Evolutionary conservation across 2,888 invertebrate genomes (phyloP), one percentile per base, ranked within the genome.

Genomic region (Invenusta paracnida): DNA sequence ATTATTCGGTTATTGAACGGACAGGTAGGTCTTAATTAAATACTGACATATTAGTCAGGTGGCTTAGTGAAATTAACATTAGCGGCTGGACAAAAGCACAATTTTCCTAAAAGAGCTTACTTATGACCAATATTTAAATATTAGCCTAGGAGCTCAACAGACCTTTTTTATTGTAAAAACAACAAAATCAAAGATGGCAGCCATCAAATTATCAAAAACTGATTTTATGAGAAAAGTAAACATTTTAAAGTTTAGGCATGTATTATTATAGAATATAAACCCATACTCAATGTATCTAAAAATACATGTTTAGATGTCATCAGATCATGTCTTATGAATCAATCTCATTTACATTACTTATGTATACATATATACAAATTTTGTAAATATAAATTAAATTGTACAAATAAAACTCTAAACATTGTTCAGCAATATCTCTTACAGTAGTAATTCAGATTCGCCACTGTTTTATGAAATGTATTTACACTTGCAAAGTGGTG

Each of bases 401-500:
- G 48, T 11, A 48, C 48, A 48, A 17, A 48, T 5, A 11, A 11
- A 48, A 48, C 5, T 48, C 17, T 11, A 48, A 48, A 48, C 73
- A 73, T 48, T 48, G 48, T 48, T 48, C 48, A 11, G 48, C 5
- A 73, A 73, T 73, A 23, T 73, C 25, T 23, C 17, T 23, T 73
- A 73, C 27, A 5, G 23, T 25, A 23, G 11, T 2, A 5, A 73
- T 73, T n/a, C 5, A 73, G 5, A 73, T n/a, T 73, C 11, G 73
- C 2, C 73, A n/a, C 11, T 73, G 25, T 73, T 73, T 73, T 73
- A 25, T 73, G 73, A 2, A 73, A 73, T 73, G 25, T 23, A 73
- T 73, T 25, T 73, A 73, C 73, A 73, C 73, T 73, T 73, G 27
- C 73, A 73, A 73, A 73, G 23, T 73, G 73, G 73, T 73, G 73